A percentile compares a stretch with the other conserved stretches of the same genome.
Conservation (phyloP, 2,888 invertebrate genomes). For the Diplolepis rosae region DNA sequence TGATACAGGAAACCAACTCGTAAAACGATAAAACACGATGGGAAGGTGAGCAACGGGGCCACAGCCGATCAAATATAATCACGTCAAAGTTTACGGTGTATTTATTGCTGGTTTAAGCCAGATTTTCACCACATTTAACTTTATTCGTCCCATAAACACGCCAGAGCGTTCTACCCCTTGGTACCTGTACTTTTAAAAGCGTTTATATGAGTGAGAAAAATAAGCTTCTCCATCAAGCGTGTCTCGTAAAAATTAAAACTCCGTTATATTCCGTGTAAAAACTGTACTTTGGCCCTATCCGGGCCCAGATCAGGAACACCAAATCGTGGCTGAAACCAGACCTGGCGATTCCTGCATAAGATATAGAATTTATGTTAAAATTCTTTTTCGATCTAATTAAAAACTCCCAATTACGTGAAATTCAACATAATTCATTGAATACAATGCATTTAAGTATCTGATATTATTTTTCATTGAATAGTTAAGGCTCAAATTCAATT, state of each 20-base stretch:
- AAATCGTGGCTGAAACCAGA: no score
- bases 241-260: background rate
- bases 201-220: constrained; percentile 1
- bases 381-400: background rate
- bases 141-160: constrained; percentile 48
- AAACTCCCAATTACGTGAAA: background rate
- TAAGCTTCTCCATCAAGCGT: constrained; percentile 10
- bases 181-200: constrained; percentile 16
- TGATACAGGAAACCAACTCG: constrained; percentile 40
- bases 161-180: constrained; percentile 33
- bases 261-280: no score
- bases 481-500: background rate
- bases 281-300: no score
- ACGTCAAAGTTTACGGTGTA: constrained; percentile 49
- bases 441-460: background rate
- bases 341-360: no score
- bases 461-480: background rate
- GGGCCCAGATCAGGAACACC: no score
- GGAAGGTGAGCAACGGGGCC: constrained; percentile 33
- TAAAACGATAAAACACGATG: constrained; percentile 47
- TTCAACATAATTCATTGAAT: no score
- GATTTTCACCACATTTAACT: constrained; percentile 57
- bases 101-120: constrained; percentile 51
- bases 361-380: background rate
- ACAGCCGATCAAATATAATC: constrained; percentile 50